Conservation (phyloP, 2,113 vertebrate species). For the Eulacestoma nigropectus region DNA sequence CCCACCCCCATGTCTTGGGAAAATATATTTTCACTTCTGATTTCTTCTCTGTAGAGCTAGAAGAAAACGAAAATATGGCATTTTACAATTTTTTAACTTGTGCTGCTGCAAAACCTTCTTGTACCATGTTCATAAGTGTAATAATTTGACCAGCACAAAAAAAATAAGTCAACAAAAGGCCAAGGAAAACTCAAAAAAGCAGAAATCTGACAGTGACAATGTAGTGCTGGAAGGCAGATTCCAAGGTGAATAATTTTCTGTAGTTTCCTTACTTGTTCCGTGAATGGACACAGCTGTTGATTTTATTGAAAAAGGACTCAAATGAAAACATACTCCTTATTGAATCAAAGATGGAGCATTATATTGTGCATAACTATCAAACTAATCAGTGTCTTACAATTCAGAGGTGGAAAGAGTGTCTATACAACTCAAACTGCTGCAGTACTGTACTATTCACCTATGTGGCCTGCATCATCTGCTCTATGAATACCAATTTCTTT, state of each 20-base stretch:
- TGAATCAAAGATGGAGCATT: background rate
- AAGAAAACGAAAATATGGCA: background rate
- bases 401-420: background rate
- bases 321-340: background rate
- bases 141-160: background rate
- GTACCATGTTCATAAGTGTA: background rate
- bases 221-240: background rate
- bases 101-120: background rate
- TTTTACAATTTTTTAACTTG: background rate
- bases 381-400: background rate
- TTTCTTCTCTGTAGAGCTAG: background rate
- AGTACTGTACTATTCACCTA: background rate
- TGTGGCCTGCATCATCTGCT: background rate
- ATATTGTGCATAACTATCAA: background rate
- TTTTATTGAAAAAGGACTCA: background rate
- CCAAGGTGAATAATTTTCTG: background rate
- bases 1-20: background rate
- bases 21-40: background rate
- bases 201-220: background rate
- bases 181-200: background rate
- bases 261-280: background rate
- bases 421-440: background rate
- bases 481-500: background rate
- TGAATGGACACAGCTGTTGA: background rate
- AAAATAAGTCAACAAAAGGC: background rate